These are phyloP conservation scores for Hormiphora californensis DNA, from an alignment of 37 sponge, comb jelly and placozoan genomes.

Conservation along the genomic window DNA sequence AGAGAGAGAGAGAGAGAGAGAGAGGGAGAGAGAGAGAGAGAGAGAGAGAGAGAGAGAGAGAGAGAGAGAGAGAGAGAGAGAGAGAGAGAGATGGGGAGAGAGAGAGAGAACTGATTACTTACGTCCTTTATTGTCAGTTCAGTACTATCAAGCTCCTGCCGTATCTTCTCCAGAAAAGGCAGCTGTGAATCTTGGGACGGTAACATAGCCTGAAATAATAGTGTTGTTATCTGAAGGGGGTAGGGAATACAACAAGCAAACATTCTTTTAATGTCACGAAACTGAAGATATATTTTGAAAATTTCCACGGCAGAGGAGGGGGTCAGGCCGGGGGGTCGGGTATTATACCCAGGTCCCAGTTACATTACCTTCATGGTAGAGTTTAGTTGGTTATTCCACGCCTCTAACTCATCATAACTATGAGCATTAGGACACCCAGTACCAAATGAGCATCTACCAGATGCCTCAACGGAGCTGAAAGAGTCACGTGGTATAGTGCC, in stretches of 20 bases:
- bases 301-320: too few relatives aligned
- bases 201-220: slow-evolving; percentile 15
- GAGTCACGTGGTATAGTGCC: neutral
- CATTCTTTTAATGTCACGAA: neutral
- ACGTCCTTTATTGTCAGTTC: slow-evolving; percentile 30
- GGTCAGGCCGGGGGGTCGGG: too few relatives aligned
- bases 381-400: slow-evolving; percentile 50
- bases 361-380: slow-evolving; percentile 25
- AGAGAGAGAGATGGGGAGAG: too few relatives aligned
- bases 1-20: too few relatives aligned
- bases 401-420: slow-evolving; percentile 35
- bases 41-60: too few relatives aligned
- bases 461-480: slow-evolving; percentile 11
- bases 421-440: slow-evolving; percentile 50
- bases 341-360: too few relatives aligned
- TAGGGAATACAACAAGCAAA: neutral
- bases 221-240: too few relatives aligned
- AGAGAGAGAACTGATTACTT: neutral
- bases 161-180: slow-evolving; percentile 18
- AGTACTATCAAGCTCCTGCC: slow-evolving; percentile 21
- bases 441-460: slow-evolving; percentile 49
- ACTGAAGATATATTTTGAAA: neutral
- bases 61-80: too few relatives aligned
- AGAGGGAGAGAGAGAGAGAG: too few relatives aligned
- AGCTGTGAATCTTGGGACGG: neutral